Evolutionary conservation across 2,797 vertebrate genomes (phyloP), one percentile per base, ranked within the genome.

Genomic region (Lacerta agilis): DNA sequence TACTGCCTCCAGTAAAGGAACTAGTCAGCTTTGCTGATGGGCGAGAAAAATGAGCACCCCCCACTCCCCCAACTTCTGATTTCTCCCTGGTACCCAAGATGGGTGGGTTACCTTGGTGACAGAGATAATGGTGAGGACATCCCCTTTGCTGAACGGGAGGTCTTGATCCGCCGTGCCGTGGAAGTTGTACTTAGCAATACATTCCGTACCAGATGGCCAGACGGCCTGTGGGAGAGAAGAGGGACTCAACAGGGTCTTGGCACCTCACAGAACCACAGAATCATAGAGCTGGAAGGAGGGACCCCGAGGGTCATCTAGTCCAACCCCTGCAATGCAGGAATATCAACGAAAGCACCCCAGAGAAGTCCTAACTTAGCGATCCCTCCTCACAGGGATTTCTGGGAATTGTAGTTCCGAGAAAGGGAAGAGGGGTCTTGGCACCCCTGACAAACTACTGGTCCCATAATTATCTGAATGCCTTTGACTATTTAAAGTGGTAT

Each of bases 111-210:
- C 99, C 98, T 98, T 98, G 94, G 98, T 99, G 96, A 98, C 98
- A 3, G 98, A 97, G 2, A 99, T 98, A 79, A 99, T 99, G 95
- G 98, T 98, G 88, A 99, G 97, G 84, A 99, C 98, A 0, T 99
- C 99, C 92, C 99, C 99, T 97, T 99, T 99, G 95, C 97, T 98
- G 97, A 99, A 99, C 87, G 98, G 98, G 93, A 99, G 98, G 96
- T 99, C 99, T 94, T 99, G 98, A 87, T 99, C 98, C 0, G 98
- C 98, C 17, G 98, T 98, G 93, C 98, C 98, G 29, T 98, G 98
- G 96, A 99, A 99, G 95, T 99, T 99, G 96, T 99, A 99, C 94
- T 99, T 99, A 96, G 99, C 99, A 93, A 99, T 98, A 95, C 99
- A 99, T 96, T 99, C 98, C 86, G 99, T 98, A 97, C 98, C 98